Percentiles rank a stretch among this genome's conserved stretches.
Conservation (phyloP, 1,140 invertebrate species). For the Lordiphosa mommai region DNA sequence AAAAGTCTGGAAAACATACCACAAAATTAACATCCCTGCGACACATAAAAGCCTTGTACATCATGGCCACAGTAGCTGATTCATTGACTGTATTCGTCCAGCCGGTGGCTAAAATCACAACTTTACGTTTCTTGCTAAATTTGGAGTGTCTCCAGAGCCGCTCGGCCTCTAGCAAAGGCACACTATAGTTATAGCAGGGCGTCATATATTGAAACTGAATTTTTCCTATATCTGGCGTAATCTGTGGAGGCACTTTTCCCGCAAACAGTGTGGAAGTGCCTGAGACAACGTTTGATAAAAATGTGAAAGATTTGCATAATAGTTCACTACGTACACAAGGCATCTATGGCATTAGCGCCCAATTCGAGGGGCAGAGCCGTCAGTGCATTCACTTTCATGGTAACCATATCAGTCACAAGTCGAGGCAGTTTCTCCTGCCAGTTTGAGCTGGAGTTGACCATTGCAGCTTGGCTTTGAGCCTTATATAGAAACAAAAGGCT, state of each 20-base stretch:
- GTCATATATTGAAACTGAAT: conserved; percentile 72
- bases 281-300: background rate
- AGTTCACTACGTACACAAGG: conserved; percentile 48
- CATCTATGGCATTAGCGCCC: conserved; percentile 36
- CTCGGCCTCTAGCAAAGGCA: conserved; percentile 49
- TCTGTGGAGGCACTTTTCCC: conserved; percentile 32
- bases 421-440: conserved; percentile 48
- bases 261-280: conserved; percentile 54
- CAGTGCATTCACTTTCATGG: conserved; percentile 42
- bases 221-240: conserved; percentile 58
- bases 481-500: background rate
- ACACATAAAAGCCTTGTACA: conserved; percentile 63
- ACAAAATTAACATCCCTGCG: conserved; percentile 66
- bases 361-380: conserved; percentile 47
- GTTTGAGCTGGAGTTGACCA: background rate
- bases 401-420: conserved; percentile 36
- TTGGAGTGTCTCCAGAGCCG: conserved; percentile 48
- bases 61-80: conserved; percentile 50
- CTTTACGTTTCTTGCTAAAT: conserved; percentile 47
- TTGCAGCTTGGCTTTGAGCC: background rate
- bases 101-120: conserved; percentile 63
- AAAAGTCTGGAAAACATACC: conserved; percentile 18
- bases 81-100: conserved; percentile 66
- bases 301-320: too few species aligned
- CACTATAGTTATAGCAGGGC: conserved; percentile 55